Evolutionary conservation across 2,797 vertebrate genomes (phyloP).

Genomic region (Phrynocephalus forsythii): DNA sequence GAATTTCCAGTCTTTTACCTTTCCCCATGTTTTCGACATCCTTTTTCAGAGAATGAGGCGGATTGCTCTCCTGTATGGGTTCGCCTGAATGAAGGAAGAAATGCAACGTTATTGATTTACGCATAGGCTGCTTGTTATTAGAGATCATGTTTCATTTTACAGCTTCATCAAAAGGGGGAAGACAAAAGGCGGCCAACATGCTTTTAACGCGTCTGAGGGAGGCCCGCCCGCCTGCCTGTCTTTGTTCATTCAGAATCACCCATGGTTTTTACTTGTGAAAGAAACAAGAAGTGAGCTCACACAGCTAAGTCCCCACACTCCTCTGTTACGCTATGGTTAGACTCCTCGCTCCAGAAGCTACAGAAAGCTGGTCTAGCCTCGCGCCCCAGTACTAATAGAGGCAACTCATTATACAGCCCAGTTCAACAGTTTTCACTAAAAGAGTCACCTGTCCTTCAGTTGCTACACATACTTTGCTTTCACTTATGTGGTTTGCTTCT

Average conservation of each 20-base stretch:
- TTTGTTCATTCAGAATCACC: background rate
- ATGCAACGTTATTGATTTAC: constrained; percentile 59
- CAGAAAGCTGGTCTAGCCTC: background rate
- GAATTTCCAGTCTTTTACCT: constrained; percentile 83
- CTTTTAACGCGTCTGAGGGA: background rate
- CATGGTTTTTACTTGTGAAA: background rate
- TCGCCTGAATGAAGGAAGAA: constrained; percentile 81
- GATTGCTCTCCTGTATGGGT: constrained; percentile 85
- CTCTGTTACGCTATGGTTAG: background rate
- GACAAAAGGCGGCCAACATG: background rate
- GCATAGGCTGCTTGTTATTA: constrained; percentile 20
- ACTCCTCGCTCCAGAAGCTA: background rate
- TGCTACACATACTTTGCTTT: background rate
- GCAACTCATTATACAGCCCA: background rate
- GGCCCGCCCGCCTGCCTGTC: background rate
- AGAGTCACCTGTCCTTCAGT: background rate
- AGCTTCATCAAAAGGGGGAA: background rate
- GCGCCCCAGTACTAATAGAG: background rate
- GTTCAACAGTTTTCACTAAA: background rate
- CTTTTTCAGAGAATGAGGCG: constrained; percentile 92
- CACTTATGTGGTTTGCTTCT: background rate
- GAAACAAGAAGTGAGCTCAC: background rate
- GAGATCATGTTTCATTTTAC: constrained; percentile 6
- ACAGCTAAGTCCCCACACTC: background rate
- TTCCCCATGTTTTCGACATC: constrained; percentile 98